Evolutionary conservation across 1,140 invertebrate species (phyloP).

Genomic region (Calliphora vicina): DNA sequence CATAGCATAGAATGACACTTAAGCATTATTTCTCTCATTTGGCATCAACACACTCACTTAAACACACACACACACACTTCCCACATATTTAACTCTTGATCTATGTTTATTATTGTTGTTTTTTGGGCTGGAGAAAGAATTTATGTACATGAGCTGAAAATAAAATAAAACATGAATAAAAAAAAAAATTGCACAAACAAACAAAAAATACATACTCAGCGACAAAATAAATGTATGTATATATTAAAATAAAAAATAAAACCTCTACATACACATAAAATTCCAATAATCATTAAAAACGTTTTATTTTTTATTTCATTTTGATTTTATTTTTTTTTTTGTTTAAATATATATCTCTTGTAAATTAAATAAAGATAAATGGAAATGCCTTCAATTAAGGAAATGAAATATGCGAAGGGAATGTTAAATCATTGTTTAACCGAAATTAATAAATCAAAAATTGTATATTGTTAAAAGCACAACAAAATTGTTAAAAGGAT

Average conservation of each 20-base stretch:
- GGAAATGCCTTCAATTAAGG: background rate
- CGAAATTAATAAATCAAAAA: background rate
- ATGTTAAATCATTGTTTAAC: background rate
- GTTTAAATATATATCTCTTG: background rate
- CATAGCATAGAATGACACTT: background rate
- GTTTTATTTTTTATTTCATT: background rate
- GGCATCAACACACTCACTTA: background rate
- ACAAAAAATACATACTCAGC: background rate
- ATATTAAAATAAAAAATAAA: background rate
- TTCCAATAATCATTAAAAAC: background rate
- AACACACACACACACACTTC: too few species aligned
- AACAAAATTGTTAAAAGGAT: too few species aligned
- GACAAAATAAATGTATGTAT: background rate
- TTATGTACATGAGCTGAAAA: too few species aligned
- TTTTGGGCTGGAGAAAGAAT: background rate
- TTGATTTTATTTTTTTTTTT: background rate
- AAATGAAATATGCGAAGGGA: background rate
- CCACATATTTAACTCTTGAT: conserved; percentile 1
- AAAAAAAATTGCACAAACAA: too few species aligned
- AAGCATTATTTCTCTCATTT: background rate
- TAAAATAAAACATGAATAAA: too few species aligned
- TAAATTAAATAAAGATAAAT: background rate
- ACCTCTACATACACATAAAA: background rate
- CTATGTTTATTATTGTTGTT: background rate
- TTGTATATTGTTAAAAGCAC: too few species aligned